Conservation (phyloP, 35 echinoderm and acorn worm genomes). For the Anneissia japonica region DNA sequence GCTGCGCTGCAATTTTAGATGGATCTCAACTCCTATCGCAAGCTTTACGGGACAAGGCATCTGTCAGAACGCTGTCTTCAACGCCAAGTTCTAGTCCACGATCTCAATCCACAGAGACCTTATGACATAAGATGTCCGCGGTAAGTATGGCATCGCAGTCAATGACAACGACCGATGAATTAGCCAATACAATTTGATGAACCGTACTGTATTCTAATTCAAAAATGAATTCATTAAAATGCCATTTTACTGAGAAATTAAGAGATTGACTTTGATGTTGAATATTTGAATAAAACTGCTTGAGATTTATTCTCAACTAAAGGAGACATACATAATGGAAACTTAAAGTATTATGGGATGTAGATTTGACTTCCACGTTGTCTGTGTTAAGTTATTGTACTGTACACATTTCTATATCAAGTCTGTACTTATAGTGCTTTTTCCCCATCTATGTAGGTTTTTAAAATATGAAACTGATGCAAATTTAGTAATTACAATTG, state of each 20-base stretch:
- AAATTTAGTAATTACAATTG: background rate
- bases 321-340: no score
- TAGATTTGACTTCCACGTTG: no score
- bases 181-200: background rate
- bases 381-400: no score
- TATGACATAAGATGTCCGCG: background rate
- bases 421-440: background rate
- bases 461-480: background rate
- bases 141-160: background rate
- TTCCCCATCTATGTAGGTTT: background rate
- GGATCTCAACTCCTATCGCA: conserved; percentile 71
- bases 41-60: conserved; percentile 75
- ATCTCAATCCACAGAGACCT: background rate
- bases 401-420: background rate
- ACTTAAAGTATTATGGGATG: no score
- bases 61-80: background rate
- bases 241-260: no score
- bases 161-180: background rate
- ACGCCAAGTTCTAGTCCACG: background rate
- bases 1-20: conserved; percentile 77
- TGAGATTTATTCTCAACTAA: no score
- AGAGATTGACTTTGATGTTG: no score
- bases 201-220: no score
- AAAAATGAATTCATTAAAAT: no score
- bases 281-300: no score